Conservation (phyloP, 2,113 vertebrate genomes). For the Sorex araneus region DNA sequence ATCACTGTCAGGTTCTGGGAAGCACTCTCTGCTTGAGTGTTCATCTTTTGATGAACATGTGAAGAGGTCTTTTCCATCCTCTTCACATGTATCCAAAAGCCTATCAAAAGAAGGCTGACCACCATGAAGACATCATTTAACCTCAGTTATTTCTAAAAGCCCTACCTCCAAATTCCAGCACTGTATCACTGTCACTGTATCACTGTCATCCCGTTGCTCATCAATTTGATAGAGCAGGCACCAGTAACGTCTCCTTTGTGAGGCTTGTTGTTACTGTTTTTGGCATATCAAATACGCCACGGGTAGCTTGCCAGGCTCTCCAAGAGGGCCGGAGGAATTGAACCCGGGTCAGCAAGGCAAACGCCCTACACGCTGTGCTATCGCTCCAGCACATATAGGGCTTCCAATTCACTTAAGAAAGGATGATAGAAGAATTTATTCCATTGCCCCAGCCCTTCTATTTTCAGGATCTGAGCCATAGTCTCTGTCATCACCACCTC, state of each 20-base stretch:
- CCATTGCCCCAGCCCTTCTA: neutral
- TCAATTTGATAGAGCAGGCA: too few species aligned
- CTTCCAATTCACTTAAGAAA: neutral
- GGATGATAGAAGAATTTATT: neutral
- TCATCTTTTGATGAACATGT: too few species aligned
- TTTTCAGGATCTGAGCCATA: neutral
- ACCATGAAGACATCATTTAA: neutral
- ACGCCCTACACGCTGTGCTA: too few species aligned
- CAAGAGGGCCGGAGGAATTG: too few species aligned
- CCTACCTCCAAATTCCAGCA: neutral
- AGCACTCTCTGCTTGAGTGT: neutral
- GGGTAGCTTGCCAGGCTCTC: too few species aligned
- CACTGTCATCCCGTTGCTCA: too few species aligned
- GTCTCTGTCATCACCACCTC: neutral
- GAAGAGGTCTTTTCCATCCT: neutral
- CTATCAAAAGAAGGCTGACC: neutral
- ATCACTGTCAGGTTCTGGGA: neutral
- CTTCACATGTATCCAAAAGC: neutral
- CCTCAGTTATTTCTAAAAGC: conserved; percentile 44
- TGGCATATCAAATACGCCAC: too few species aligned
- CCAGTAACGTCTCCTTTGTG: too few species aligned
- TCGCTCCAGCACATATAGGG: neutral
- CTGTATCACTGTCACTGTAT: too few species aligned
- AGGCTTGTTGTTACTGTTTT: too few species aligned
- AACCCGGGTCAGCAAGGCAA: too few species aligned